A percentile compares a stretch with the other conserved stretches of the same genome.
Evolutionary conservation across 1,140 invertebrate species (phyloP).

Genomic region (Leucophenga varia): DNA sequence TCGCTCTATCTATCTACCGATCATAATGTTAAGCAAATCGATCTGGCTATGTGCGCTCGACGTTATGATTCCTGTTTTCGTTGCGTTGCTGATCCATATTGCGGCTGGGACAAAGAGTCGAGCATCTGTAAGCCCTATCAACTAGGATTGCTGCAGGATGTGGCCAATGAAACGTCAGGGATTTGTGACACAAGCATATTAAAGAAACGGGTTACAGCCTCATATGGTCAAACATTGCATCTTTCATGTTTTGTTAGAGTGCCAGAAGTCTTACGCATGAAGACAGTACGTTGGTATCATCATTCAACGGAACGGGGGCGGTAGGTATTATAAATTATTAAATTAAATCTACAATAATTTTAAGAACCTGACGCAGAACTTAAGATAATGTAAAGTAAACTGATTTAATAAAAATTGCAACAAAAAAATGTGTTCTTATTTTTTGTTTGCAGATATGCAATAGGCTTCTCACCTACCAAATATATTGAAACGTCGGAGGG

Average conservation of each 20-base stretch:
- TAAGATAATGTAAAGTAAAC: background rate
- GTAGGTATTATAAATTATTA: too few species aligned
- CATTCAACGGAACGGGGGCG: constrained; percentile 70
- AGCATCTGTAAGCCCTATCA: constrained; percentile 72
- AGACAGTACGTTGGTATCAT: constrained; percentile 70
- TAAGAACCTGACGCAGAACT: background rate
- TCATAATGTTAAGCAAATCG: constrained; percentile 72
- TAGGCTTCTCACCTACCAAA: constrained; percentile 64
- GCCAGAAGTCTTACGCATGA: constrained; percentile 66
- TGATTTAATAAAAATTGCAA: too few species aligned
- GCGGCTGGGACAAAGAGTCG: constrained; percentile 79
- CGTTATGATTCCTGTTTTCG: constrained; percentile 75
- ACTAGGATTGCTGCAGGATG: constrained; percentile 67
- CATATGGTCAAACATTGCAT: constrained; percentile 77
- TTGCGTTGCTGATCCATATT: constrained; percentile 79
- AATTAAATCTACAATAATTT: too few species aligned
- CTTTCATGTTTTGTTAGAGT: constrained; percentile 71
- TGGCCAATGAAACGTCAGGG: constrained; percentile 69
- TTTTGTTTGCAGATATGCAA: constrained; percentile 44
- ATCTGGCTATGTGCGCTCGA: constrained; percentile 71
- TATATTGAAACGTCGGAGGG: constrained; percentile 71
- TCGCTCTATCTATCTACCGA: constrained; percentile 77
- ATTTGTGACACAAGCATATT: constrained; percentile 71
- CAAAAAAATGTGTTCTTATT: too few species aligned
- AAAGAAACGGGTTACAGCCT: constrained; percentile 69